Percentiles rank a stretch among this genome's conserved stretches.
Evolutionary conservation across 2,888 invertebrate genomes (phyloP).

Genomic region (Apotomis betuletana): DNA sequence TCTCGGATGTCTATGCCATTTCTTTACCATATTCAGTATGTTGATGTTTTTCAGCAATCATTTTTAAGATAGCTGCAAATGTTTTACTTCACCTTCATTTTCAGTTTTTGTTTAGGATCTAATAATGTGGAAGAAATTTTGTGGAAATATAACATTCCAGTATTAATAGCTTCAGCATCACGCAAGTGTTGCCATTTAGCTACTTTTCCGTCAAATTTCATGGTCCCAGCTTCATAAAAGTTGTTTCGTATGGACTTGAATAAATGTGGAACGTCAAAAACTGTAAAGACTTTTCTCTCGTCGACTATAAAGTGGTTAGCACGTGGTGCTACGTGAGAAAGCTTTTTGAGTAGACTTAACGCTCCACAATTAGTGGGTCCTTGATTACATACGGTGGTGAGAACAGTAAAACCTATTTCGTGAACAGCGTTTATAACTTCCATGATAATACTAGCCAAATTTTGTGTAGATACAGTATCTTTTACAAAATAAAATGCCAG

Average conservation of each 20-base stretch:
- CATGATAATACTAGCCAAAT: conserved; percentile 35
- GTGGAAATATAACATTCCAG: neutral
- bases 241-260: conserved; percentile 1
- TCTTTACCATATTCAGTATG: too few relatives aligned
- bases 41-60: neutral
- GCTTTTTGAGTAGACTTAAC: too few relatives aligned
- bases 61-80: conserved; percentile 43
- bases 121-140: neutral
- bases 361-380: too few relatives aligned
- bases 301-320: neutral
- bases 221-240: neutral
- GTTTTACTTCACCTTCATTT: conserved; percentile 46
- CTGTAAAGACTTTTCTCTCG: neutral
- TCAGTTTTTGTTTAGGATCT: conserved; percentile 9
- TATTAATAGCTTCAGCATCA: neutral
- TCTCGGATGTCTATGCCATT: too few relatives aligned
- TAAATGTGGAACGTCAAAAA: conserved; percentile 5
- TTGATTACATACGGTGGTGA: too few relatives aligned
- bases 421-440: conserved; percentile 16
- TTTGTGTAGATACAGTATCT: conserved; percentile 1
- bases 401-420: neutral
- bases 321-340: too few relatives aligned
- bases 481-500: conserved; percentile 40
- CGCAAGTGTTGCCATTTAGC: neutral
- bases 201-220: neutral